These are phyloP conservation scores for Indri indri DNA, from an alignment of 2,113 vertebrate genomes.

Conservation along the genomic window DNA sequence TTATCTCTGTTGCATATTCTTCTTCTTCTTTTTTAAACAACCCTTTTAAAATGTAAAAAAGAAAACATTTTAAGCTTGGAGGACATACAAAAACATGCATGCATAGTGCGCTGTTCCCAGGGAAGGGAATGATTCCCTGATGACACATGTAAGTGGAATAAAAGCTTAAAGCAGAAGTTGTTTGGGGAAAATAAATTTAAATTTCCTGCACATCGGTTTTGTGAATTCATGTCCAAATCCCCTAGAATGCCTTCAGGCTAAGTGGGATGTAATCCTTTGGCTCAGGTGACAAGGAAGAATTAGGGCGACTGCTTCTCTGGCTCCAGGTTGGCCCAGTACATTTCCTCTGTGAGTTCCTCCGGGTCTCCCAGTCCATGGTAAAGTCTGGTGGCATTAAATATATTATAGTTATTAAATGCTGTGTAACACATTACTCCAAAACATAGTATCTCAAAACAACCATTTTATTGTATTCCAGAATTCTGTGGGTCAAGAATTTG, in stretches of 20 bases:
- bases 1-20: background rate
- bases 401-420: background rate
- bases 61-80: no score
- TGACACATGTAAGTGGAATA: no score
- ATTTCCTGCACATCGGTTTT: no score
- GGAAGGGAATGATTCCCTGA: no score
- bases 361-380: background rate
- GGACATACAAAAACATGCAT: no score
- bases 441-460: background rate
- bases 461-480: background rate
- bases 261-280: background rate
- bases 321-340: background rate
- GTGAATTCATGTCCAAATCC: background rate
- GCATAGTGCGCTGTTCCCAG: no score
- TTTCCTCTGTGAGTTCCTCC: background rate
- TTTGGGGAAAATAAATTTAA: no score
- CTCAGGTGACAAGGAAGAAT: background rate
- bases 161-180: no score
- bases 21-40: background rate
- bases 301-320: background rate
- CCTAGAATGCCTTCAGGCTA: background rate
- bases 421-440: background rate
- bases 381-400: background rate
- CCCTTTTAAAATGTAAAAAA: background rate
- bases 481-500: background rate